A percentile compares a stretch with the other conserved stretches of the same genome.
phyloP scores from a whole-genome alignment of 2,797 vertebrate genomes.

The Limnodromus scolopaceus region DNA sequence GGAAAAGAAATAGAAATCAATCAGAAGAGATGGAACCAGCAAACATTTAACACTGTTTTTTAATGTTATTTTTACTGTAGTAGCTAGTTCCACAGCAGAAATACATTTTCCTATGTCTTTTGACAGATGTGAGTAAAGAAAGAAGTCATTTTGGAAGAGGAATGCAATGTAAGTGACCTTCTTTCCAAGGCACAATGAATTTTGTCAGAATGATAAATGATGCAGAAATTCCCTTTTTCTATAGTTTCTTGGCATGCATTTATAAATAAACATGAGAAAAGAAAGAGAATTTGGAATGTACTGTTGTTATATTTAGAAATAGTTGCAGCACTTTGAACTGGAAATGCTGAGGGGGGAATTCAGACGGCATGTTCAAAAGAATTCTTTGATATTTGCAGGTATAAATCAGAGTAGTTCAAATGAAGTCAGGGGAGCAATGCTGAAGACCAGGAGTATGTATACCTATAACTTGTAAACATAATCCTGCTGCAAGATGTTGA shows the following conservation, averaged over 20 bases:
- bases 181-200: neutral
- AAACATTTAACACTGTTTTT: neutral
- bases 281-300: neutral
- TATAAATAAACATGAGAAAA: constrained; percentile 51
- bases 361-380: neutral
- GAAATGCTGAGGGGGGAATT: neutral
- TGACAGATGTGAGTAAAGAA: constrained; percentile 1
- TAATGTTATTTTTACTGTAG: constrained; percentile 7
- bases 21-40: constrained; percentile 35
- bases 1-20: constrained; percentile 65
- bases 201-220: constrained; percentile 44
- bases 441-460: neutral
- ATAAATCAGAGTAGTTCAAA: neutral
- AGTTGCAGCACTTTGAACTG: constrained; percentile 23
- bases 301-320: constrained; percentile 11
- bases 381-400: neutral
- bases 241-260: constrained; percentile 16
- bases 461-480: neutral
- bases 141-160: neutral
- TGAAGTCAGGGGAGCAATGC: neutral
- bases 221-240: constrained; percentile 4
- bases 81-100: neutral
- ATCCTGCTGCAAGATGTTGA: neutral
- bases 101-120: constrained; percentile 39
- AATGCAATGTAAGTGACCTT: neutral